These are phyloP conservation scores for Lithobates sylvaticus DNA, from an alignment of 2,797 vertebrate genomes.

Conservation along the genomic window DNA sequence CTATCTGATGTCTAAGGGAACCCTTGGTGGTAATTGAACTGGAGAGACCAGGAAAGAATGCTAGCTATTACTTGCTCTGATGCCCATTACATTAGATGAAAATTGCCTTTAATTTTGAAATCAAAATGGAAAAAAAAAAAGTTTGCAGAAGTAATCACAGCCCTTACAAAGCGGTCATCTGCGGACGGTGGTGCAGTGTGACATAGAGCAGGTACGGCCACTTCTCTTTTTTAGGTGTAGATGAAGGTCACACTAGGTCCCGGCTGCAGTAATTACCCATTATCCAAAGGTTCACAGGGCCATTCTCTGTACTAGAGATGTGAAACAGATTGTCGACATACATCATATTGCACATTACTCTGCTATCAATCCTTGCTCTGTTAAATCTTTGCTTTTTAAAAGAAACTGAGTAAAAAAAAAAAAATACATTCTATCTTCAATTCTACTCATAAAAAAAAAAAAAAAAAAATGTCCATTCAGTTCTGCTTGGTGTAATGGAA, in stretches of 20 bases:
- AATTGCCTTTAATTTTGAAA: slow-evolving; percentile 68
- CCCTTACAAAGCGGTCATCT: slow-evolving; percentile 59
- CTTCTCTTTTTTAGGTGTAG: slow-evolving; percentile 53
- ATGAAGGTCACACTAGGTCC: slow-evolving; percentile 51
- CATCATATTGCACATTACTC: neutral
- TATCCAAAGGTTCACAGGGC: slow-evolving; percentile 34
- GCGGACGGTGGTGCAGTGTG: slow-evolving; percentile 58
- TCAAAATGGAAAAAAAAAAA: slow-evolving; percentile 67
- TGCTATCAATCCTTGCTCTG: slow-evolving; percentile 30
- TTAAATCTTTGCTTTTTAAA: slow-evolving; percentile 14
- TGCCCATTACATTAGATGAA: slow-evolving; percentile 10
- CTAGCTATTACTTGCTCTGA: neutral
- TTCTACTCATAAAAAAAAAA: slow-evolving; percentile 21
- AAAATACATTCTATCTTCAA: slow-evolving; percentile 27
- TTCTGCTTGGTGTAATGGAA: neutral
- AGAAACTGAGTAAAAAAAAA: slow-evolving; percentile 12
- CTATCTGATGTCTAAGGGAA: neutral
- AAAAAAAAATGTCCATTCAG: slow-evolving; percentile 10
- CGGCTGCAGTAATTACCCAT: slow-evolving; percentile 45
- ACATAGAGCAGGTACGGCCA: slow-evolving; percentile 22
- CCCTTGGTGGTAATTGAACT: neutral
- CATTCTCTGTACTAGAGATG: slow-evolving; percentile 39
- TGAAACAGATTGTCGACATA: slow-evolving; percentile 18
- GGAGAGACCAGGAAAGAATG: neutral
- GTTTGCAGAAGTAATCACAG: slow-evolving; percentile 66